Evolutionary conservation across 2,797 vertebrate species (phyloP), one percentile per base, ranked within the genome.

Genomic region (Balearica regulorum): DNA sequence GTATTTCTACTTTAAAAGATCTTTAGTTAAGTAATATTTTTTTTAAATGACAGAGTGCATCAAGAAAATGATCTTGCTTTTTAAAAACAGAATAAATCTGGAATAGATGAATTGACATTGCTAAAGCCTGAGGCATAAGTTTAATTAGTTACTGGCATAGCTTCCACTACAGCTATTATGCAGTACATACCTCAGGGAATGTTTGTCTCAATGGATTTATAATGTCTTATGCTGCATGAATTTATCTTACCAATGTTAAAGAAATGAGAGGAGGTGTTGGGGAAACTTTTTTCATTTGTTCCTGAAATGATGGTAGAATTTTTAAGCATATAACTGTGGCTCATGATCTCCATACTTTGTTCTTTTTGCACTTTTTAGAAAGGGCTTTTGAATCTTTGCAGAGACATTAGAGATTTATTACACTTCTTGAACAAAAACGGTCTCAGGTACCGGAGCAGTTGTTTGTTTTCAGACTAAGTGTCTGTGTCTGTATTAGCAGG

Each of bases 121-220:
- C 72, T 78, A 48, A 96, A 66, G 87, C 95, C 94, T 1, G 60
- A 92, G 78, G 92, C 94, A 41, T 83, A 75, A 87, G 43, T 94
- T 95, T 94, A 92, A 93, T 96, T 95, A 89, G 94, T 95, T 94
- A 55, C 91, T 95, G 87, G 18, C 79, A 41, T 66, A 80, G 72
- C 75, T 94, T 92, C 79, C 7, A 48, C 82, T 87, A 29, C 60
- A 80, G 68, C 79, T 83, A 60, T 92, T 95, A 83, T 55, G 26
- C 57, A 58, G 75, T 72, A 39, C 28, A 3, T 86, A 90, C 82
- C 68, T 71, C 54, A 87, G 82, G 84, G 91, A 92, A 71, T 81
- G 19, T 78, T 94, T 91, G 65, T 92, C 89, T 96, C 84, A 41
- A 1, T 81, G 57, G 89, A 73, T 95, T 95, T 85, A 73, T 87